Conservation (phyloP, 2,888 invertebrate genomes). For the Cremastobaeus sp. region DNA sequence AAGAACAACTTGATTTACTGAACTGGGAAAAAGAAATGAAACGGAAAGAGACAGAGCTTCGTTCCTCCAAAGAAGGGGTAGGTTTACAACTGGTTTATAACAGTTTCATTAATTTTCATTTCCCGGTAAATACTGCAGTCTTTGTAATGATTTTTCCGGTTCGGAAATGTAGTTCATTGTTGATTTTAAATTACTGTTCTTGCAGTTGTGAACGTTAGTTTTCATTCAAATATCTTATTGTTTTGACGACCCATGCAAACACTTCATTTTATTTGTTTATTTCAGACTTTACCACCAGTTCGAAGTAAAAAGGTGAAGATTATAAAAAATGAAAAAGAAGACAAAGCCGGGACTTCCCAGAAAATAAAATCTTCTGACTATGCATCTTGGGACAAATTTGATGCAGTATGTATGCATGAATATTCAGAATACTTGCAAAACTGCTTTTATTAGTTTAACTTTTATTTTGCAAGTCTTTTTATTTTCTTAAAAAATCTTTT, state of each 20-base stretch:
- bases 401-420: conserved; percentile 84
- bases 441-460: neutral
- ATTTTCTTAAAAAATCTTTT: no score
- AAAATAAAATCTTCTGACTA: conserved; percentile 83
- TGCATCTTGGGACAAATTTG: conserved; percentile 87
- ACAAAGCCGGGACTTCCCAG: neutral
- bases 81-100: no score
- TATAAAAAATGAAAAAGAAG: conserved; percentile 65
- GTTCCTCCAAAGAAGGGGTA: conserved; percentile 69
- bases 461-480: no score
- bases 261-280: conserved; percentile 2
- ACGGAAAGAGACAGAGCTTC: conserved; percentile 83
- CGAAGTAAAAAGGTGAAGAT: conserved; percentile 77
- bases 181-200: no score
- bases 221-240: neutral
- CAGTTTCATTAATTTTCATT: neutral
- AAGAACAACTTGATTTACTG: neutral
- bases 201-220: neutral
- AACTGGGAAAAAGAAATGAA: conserved; percentile 86
- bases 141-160: neutral
- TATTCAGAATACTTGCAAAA: neutral
- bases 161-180: no score
- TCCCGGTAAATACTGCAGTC: neutral
- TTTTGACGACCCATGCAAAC: no score
- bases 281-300: conserved; percentile 79